Evolutionary conservation across 1,140 invertebrate species (phyloP).

Genomic region (Oryzaephilus surinamensis): DNA sequence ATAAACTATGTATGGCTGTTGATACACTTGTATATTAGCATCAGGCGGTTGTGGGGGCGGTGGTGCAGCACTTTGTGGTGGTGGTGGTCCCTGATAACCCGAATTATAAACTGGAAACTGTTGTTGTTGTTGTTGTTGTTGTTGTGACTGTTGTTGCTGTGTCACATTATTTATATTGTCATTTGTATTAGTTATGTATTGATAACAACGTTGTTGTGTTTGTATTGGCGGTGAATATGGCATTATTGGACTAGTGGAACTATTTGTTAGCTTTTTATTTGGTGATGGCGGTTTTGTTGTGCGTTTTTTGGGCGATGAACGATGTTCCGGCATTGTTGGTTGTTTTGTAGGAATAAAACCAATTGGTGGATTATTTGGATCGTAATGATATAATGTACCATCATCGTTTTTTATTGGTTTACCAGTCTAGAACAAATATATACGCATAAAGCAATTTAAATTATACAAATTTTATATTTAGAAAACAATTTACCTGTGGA

Average conservation of each 20-base stretch:
- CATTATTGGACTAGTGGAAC: slow-evolving; percentile 32
- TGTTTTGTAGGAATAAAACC: slow-evolving; percentile 21
- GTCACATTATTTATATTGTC: slow-evolving; percentile 8
- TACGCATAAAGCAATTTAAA: slow-evolving; percentile 11
- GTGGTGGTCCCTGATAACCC: slow-evolving; percentile 2
- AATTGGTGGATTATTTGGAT: slow-evolving; percentile 56
- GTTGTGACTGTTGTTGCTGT: not conserved
- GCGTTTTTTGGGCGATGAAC: slow-evolving; percentile 18
- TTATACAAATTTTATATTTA: no score
- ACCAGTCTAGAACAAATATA: slow-evolving; percentile 39
- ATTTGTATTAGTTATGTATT: slow-evolving; percentile 5
- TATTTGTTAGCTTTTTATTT: slow-evolving; percentile 24
- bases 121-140: not conserved
- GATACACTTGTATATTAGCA: slow-evolving; percentile 15
- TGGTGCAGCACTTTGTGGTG: not conserved
- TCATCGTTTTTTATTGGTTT: slow-evolving; percentile 55
- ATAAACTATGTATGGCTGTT: slow-evolving; percentile 30
- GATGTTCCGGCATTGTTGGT: slow-evolving; percentile 13
- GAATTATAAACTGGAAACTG: slow-evolving; percentile 14
- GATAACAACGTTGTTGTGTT: slow-evolving; percentile 5
- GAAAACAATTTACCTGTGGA: slow-evolving; percentile 66
- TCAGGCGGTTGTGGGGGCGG: slow-evolving; percentile 4
- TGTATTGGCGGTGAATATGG: slow-evolving; percentile 27
- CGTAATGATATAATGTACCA: slow-evolving; percentile 61
- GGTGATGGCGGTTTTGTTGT: slow-evolving; percentile 12